These are phyloP conservation scores for Drosophila mimetica DNA, from an alignment of 2,888 invertebrate genomes.

Conservation along the genomic window DNA sequence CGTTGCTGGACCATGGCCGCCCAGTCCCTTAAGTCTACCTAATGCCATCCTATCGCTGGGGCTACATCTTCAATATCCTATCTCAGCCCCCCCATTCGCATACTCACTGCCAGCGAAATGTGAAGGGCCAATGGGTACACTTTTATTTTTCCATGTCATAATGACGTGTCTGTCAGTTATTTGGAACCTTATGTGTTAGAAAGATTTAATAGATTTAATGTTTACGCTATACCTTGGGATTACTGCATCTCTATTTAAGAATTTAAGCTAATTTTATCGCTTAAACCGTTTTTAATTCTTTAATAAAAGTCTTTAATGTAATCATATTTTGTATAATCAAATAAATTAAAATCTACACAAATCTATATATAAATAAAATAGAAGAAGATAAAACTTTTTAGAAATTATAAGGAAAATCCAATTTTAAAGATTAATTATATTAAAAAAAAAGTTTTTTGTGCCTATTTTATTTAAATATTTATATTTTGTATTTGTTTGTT, in stretches of 20 bases:
- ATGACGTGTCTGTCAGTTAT: constrained; percentile 26
- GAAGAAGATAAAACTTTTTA: too few species aligned
- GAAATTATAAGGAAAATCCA: too few species aligned
- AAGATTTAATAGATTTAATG: too few species aligned
- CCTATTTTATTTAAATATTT: too few species aligned
- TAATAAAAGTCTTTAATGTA: too few species aligned
- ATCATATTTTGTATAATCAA: too few species aligned
- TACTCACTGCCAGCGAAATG: neutral
- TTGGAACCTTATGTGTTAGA: neutral
- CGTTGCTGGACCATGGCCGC: constrained; percentile 39
- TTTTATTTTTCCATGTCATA: constrained; percentile 41
- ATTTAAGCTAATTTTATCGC: too few species aligned
- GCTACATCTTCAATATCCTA: constrained; percentile 9
- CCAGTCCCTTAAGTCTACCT: constrained; percentile 4
- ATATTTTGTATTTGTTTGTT: neutral
- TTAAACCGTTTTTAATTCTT: too few species aligned
- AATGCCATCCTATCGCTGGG: constrained; percentile 31
- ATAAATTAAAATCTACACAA: too few species aligned
- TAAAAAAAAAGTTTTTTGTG: too few species aligned
- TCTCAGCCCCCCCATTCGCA: neutral
- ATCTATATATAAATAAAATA: too few species aligned
- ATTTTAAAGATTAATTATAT: too few species aligned
- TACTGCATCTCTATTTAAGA: neutral
- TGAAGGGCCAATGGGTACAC: constrained; percentile 7
- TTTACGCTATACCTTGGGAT: neutral